These are phyloP conservation scores for Numenius phaeopus DNA, from an alignment of 2,797 vertebrate species.

Conservation along the genomic window DNA sequence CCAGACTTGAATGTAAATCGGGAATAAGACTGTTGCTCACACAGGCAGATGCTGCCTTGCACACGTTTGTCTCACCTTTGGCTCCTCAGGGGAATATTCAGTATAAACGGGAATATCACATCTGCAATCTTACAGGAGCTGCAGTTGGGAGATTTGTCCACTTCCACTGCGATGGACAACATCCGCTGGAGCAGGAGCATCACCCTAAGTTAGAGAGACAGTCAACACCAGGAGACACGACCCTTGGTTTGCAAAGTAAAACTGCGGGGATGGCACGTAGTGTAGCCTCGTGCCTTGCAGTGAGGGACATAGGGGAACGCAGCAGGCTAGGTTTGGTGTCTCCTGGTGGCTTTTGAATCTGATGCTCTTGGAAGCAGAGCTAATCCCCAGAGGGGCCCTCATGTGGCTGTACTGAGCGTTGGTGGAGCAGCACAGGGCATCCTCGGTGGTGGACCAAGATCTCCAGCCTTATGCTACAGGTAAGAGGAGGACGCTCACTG, in stretches of 20 bases:
- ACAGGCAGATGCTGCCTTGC: not conserved
- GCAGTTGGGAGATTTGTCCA: slow-evolving; percentile 88
- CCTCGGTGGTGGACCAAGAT: not conserved
- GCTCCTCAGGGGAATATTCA: slow-evolving; percentile 79
- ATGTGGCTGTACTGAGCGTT: not conserved
- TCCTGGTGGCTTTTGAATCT: not conserved
- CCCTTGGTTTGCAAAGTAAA: not conserved
- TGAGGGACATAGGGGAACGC: accelerated
- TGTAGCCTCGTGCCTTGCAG: not conserved
- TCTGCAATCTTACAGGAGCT: slow-evolving; percentile 89
- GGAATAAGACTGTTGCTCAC: not conserved
- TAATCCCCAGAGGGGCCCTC: not conserved
- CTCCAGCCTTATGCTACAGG: not conserved
- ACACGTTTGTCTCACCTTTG: slow-evolving; percentile 79
- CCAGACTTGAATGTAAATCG: not conserved
- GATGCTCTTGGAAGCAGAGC: not conserved
- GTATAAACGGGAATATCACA: slow-evolving; percentile 85
- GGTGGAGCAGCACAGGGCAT: not conserved
- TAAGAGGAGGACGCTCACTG: not conserved
- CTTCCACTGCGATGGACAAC: slow-evolving; percentile 91
- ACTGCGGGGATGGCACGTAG: not conserved
- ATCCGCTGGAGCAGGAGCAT: slow-evolving; percentile 90
- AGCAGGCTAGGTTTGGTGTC: not conserved
- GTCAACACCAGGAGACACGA: not conserved
- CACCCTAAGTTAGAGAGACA: slow-evolving; percentile 72